These are phyloP conservation scores for Lepidostoma basale DNA, from an alignment of 1,140 invertebrate species.

Conservation along the genomic window DNA sequence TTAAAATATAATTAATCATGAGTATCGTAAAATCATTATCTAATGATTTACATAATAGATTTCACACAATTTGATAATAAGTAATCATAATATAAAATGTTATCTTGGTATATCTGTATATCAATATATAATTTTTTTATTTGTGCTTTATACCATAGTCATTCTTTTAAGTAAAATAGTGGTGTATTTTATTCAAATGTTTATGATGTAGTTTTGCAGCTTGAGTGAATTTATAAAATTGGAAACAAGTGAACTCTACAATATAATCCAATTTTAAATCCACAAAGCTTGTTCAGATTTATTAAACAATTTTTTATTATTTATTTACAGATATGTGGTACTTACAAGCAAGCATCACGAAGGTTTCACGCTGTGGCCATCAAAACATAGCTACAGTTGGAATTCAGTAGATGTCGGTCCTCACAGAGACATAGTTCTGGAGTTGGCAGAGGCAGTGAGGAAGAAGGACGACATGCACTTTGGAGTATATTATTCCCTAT, in stretches of 20 bases:
- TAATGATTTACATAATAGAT: neutral
- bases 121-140: no score
- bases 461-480: slow-evolving; percentile 71
- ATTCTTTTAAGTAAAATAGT: no score
- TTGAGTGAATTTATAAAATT: no score
- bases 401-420: slow-evolving; percentile 88
- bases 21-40: no score
- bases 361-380: slow-evolving; percentile 90
- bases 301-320: slow-evolving; percentile 15
- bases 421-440: slow-evolving; percentile 79
- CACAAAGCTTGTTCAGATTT: neutral
- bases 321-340: slow-evolving; percentile 76
- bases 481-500: slow-evolving; percentile 88
- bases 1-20: no score
- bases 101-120: no score
- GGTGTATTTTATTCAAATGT: no score
- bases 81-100: no score
- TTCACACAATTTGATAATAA: no score
- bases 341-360: slow-evolving; percentile 95
- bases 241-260: neutral
- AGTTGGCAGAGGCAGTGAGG: slow-evolving; percentile 74
- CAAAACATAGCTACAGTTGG: slow-evolving; percentile 86
- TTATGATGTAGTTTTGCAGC: no score
- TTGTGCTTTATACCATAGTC: no score
- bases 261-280: neutral